phyloP scores from a whole-genome alignment of 2,113 vertebrate species.

The Antennarius striatus region DNA sequence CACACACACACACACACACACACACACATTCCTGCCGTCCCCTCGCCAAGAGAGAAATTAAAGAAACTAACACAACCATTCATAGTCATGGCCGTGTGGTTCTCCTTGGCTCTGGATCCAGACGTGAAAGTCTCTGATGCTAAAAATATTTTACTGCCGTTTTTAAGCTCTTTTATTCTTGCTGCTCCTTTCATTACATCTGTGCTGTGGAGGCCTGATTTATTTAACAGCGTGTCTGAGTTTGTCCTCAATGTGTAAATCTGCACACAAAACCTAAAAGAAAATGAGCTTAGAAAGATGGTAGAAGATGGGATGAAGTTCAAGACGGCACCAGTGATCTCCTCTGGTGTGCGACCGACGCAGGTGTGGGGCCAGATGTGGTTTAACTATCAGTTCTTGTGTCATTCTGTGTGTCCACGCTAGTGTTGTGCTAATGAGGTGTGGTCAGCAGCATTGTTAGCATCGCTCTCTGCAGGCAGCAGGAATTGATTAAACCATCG shows the following conservation, averaged over 20 bases:
- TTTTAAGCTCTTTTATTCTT: constrained; percentile 49
- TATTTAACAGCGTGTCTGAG: constrained; percentile 23
- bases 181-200: neutral
- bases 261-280: constrained; percentile 1
- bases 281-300: too few relatives aligned
- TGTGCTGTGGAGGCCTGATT: neutral
- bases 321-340: too few relatives aligned
- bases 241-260: constrained; percentile 48
- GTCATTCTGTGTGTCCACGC: too few relatives aligned
- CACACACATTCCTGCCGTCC: constrained; percentile 39
- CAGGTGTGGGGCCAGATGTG: too few relatives aligned
- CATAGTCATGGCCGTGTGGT: constrained; percentile 60
- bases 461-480: too few relatives aligned
- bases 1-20: constrained; percentile 36
- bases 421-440: too few relatives aligned
- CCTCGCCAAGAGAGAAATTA: constrained; percentile 53
- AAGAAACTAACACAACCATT: constrained; percentile 61
- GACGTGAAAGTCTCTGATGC: constrained; percentile 62
- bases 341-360: too few relatives aligned
- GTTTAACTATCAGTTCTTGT: too few relatives aligned
- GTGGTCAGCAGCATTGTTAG: too few relatives aligned
- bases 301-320: too few relatives aligned
- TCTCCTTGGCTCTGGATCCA: constrained; percentile 40
- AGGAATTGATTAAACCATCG: too few relatives aligned
- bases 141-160: constrained; percentile 71